Base-by-base conservation (phyloP, 1,140 invertebrate species). In the Lysiphlebus fabarum region DNA sequence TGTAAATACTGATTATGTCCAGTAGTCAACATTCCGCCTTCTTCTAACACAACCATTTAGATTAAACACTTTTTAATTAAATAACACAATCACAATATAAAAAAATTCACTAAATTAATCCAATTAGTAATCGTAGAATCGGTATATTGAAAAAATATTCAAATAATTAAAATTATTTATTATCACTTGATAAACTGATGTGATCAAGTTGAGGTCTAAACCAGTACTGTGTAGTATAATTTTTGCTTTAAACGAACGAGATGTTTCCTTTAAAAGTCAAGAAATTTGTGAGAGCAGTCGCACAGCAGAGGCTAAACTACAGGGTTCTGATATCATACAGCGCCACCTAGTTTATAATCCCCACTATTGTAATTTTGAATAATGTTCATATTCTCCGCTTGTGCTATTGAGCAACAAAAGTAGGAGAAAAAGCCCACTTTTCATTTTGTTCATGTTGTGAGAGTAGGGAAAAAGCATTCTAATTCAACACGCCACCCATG, bases 1-100 rank as follows among this genome's bases (percentile, higher is more conserved):
- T 93, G 91, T 64, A 95, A 82, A 80, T 95, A 95, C 83, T 95
- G 92, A 83, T 93, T 94, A 70, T 87, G 90, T 76, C 90, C 89
- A 73, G 87, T 85, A 76, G 90, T 88, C 85, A 93, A 86, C 89
- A 93, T 93, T 82, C 87, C 90, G 82, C 88, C 87, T 81, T 90
- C 89, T 86, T 93, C 90, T 79, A 93, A 85, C 75, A 93, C 91
- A 84, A 93, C 91, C 91, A 94, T 93, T 89, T 87, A 83, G 37
- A 68, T 74, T 63, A 62, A 62, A 58, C 59, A 48, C 58, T 60
- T 57, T 49, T 38, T 48, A 5, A 33, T 37, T 50, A 50, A 53
- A 36, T 41, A 45, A 42, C 62, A 59, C 53, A 45, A 55, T 37
- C 49, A 63, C 61, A 53, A 43, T 54, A 11, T 48, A 40, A 53